Percentiles rank a stretch among this genome's conserved stretches.
Conservation (phyloP, 2,888 invertebrate species). For the Papilio elwesi region DNA sequence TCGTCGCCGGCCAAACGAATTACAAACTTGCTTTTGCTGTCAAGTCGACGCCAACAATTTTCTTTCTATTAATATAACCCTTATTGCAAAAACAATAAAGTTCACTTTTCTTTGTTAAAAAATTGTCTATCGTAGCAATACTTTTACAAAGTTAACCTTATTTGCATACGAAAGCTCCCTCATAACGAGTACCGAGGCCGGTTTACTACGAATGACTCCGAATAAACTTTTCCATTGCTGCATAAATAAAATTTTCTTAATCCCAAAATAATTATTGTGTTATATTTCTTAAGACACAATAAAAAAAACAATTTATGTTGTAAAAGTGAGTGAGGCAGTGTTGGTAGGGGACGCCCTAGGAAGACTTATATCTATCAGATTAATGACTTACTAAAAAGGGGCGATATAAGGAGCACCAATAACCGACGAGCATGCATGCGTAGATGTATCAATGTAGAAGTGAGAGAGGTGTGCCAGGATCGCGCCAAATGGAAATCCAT, state of each 20-base stretch:
- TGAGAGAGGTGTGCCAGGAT: too few species aligned
- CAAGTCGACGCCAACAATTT: slow-evolving; percentile 40
- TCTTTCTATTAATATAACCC: slow-evolving; percentile 16
- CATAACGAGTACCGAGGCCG: slow-evolving; percentile 56
- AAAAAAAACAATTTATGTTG: too few species aligned
- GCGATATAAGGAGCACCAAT: too few species aligned
- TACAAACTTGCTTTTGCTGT: slow-evolving; percentile 45
- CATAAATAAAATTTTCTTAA: slow-evolving; percentile 3
- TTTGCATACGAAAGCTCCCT: slow-evolving; percentile 51
- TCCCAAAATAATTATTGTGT: neutral
- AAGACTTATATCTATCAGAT: too few species aligned
- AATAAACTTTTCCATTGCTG: slow-evolving; percentile 40
- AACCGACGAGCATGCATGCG: too few species aligned
- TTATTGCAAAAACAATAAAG: slow-evolving; percentile 1
- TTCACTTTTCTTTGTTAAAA: neutral
- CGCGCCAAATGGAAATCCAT: too few species aligned
- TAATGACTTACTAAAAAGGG: too few species aligned
- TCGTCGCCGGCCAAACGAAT: slow-evolving; percentile 46
- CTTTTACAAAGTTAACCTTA: slow-evolving; percentile 35
- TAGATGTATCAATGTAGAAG: too few species aligned
- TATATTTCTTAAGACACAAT: too few species aligned
- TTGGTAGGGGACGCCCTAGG: too few species aligned
- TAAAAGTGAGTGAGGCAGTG: too few species aligned
- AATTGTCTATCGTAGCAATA: neutral
- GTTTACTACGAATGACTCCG: slow-evolving; percentile 55